Conservation (phyloP, 2,113 vertebrate species). For the Centropus unirufus region DNA sequence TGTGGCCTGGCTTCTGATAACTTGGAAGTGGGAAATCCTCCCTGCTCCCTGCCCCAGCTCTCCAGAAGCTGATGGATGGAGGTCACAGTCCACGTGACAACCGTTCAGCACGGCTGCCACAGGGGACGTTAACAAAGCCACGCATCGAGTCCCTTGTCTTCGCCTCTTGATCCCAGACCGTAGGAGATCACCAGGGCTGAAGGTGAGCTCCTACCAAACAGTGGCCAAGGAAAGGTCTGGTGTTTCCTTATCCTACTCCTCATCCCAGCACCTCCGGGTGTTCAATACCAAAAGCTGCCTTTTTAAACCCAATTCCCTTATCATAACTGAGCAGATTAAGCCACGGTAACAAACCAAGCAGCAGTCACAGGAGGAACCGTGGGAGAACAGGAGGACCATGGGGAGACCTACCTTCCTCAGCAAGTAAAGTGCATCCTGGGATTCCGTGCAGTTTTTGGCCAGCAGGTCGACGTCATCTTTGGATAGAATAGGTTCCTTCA, state of each 20-base stretch:
- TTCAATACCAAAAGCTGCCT: neutral
- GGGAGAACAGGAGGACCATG: too few species aligned
- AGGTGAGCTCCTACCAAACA: neutral
- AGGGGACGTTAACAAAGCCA: neutral
- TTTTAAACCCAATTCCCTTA: neutral
- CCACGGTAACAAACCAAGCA: neutral
- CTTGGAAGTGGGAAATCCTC: neutral
- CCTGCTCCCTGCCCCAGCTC: neutral
- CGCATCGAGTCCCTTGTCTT: neutral
- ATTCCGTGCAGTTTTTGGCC: conserved; percentile 71
- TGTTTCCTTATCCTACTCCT: neutral
- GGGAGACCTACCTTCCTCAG: conserved; percentile 85
- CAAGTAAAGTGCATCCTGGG: conserved; percentile 79
- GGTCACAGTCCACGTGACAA: neutral
- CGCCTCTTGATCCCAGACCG: neutral
- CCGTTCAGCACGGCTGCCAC: neutral
- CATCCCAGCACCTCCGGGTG: neutral
- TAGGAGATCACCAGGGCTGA: neutral
- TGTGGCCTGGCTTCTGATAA: neutral
- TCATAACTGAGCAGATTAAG: neutral
- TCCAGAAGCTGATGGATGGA: neutral
- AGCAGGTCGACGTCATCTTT: conserved; percentile 82
- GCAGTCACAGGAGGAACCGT: neutral
- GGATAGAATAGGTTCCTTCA: conserved; percentile 90
- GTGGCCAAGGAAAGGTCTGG: neutral